A percentile compares a stretch with the other conserved stretches of the same genome.
phyloP scores from a whole-genome alignment of 2,888 invertebrate genomes.

The Plusia festucae region DNA sequence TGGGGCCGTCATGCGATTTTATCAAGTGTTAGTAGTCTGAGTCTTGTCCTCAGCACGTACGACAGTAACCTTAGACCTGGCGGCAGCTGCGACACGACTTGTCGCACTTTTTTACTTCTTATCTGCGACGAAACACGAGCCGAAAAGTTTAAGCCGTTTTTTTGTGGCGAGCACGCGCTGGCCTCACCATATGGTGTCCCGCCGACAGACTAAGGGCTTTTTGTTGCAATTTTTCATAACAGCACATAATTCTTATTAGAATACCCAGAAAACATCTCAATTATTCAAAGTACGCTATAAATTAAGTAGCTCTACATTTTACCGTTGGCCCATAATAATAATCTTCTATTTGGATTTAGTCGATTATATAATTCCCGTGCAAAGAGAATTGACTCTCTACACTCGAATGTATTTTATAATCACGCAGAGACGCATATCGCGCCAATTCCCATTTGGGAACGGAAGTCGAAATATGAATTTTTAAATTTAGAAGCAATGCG shows the following conservation, averaged over 20 bases:
- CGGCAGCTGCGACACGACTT: conserved; percentile 78
- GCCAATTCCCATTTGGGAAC: conserved; percentile 86
- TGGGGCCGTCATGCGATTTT: conserved; percentile 19
- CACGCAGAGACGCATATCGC: conserved; percentile 70
- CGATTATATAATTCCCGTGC: conserved; percentile 40
- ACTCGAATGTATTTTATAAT: conserved; percentile 54
- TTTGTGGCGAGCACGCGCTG: conserved; percentile 82
- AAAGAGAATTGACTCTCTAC: conserved; percentile 44
- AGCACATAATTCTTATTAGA: conserved; percentile 56
- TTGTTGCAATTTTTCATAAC: conserved; percentile 54
- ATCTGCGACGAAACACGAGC: conserved; percentile 79
- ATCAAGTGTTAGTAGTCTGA: neutral
- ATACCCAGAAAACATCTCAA: conserved; percentile 3
- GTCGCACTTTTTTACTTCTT: conserved; percentile 75
- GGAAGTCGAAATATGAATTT: conserved; percentile 88
- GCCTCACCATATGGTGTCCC: conserved; percentile 81
- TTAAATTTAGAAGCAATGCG: conserved; percentile 84
- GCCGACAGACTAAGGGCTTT: conserved; percentile 65
- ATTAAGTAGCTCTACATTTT: neutral
- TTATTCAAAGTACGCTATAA: neutral
- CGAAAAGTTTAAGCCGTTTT: conserved; percentile 71
- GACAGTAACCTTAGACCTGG: conserved; percentile 83
- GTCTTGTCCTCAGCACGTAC: conserved; percentile 63
- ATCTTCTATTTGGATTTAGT: conserved; percentile 27
- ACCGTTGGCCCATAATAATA: neutral